Conservation (phyloP, 2,888 invertebrate genomes). For the Tanytarsus gracilentus region DNA sequence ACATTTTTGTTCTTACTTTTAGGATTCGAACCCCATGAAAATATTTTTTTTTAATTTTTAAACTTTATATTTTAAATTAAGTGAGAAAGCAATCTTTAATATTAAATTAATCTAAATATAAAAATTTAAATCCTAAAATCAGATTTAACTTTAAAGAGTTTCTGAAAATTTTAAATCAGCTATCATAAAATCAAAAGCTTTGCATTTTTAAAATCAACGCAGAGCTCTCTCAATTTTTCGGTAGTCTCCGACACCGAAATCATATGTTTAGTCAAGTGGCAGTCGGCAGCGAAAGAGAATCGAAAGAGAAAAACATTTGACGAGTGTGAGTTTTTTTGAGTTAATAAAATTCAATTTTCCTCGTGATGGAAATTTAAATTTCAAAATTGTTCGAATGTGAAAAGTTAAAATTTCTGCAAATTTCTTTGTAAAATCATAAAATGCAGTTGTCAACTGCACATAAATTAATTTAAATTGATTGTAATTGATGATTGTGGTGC, state of each 20-base stretch:
- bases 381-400: not conserved
- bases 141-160: too few species aligned
- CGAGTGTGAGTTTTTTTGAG: too few species aligned
- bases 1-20: not conserved
- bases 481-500: not conserved
- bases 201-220: too few species aligned
- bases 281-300: not conserved
- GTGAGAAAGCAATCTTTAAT: not conserved
- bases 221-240: too few species aligned
- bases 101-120: not conserved
- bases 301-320: too few species aligned
- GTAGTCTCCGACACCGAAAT: too few species aligned
- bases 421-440: not conserved
- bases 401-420: not conserved
- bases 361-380: not conserved
- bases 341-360: not conserved
- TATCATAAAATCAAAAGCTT: too few species aligned
- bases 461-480: not conserved
- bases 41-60: not conserved
- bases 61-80: not conserved
- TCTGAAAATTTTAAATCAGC: too few species aligned
- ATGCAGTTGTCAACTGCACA: not conserved
- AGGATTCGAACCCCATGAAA: not conserved
- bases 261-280: slow-evolving; percentile 12
- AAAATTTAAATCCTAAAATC: too few species aligned